These are phyloP conservation scores for Galerucella calmariensis DNA, from an alignment of 2,888 invertebrate species.

Conservation along the genomic window DNA sequence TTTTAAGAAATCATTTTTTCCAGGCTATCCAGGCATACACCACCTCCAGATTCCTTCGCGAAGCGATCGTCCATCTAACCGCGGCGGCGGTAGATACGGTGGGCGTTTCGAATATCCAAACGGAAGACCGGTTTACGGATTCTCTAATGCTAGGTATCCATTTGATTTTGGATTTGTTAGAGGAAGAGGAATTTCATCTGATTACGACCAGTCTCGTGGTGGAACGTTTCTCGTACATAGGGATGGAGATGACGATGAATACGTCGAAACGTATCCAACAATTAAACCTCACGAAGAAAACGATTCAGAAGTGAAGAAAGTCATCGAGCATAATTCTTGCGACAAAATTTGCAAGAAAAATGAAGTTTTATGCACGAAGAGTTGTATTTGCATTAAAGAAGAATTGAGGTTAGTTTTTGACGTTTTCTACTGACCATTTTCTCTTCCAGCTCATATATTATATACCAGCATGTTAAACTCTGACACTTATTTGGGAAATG, in stretches of 20 bases:
- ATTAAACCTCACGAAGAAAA: conserved; percentile 49
- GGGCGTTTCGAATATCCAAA: conserved; percentile 58
- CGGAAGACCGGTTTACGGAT: conserved; percentile 53
- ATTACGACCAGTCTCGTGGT: conserved; percentile 29
- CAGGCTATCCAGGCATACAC: conserved; percentile 43
- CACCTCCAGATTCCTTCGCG: conserved; percentile 37
- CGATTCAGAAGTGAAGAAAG: conserved; percentile 28
- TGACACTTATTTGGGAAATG: no score
- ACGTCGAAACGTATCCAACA: conserved; percentile 36
- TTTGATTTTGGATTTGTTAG: conserved; percentile 54
- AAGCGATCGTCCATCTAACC: conserved; percentile 40
- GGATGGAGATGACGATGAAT: conserved; percentile 41
- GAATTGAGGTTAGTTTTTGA: conserved; percentile 54
- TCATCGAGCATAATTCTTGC: conserved; percentile 57
- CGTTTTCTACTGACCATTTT: no score
- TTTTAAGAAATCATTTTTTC: background rate
- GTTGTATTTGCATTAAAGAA: conserved; percentile 75
- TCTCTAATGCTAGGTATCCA: conserved; percentile 48
- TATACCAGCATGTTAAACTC: no score
- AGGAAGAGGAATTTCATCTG: conserved; percentile 51
- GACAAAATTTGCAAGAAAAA: conserved; percentile 63
- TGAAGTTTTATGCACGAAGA: conserved; percentile 70
- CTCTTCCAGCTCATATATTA: no score
- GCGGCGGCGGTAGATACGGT: conserved; percentile 57
- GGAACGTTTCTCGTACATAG: conserved; percentile 41